Conservation (phyloP, 1,140 invertebrate species). For the Drosophila erecta region DNA sequence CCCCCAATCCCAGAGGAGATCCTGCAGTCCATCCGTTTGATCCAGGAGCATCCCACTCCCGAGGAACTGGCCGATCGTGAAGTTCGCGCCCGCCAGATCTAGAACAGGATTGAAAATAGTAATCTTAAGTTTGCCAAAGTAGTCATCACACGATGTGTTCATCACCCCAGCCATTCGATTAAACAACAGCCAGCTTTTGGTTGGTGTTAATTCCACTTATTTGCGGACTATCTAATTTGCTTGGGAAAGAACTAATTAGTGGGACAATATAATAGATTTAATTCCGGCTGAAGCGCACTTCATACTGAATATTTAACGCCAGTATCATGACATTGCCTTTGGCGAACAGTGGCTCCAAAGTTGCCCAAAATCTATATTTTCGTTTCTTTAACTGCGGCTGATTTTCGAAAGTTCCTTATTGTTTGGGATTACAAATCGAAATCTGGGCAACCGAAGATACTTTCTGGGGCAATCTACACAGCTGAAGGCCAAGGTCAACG, state of each 20-base stretch:
- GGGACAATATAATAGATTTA: slow-evolving; percentile 23
- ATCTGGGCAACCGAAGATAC: slow-evolving; percentile 4
- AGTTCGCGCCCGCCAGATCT: slow-evolving; percentile 64
- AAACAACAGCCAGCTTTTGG: slow-evolving; percentile 34
- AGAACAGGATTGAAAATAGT: slow-evolving; percentile 5
- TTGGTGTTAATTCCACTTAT: slow-evolving; percentile 57
- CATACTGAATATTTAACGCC: slow-evolving; percentile 39
- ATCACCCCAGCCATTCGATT: slow-evolving; percentile 34
- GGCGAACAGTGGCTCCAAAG: slow-evolving; percentile 13
- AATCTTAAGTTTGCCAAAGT: slow-evolving; percentile 39
- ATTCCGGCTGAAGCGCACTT: slow-evolving; percentile 8
- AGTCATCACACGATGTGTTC: slow-evolving; percentile 9
- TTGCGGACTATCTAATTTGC: slow-evolving; percentile 48
- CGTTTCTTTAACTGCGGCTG: neutral
- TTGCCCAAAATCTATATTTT: slow-evolving; percentile 11
- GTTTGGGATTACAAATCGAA: neutral
- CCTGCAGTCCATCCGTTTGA: slow-evolving; percentile 42
- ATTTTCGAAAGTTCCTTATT: slow-evolving; percentile 8
- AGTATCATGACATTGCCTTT: neutral
- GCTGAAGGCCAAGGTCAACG: slow-evolving; percentile 19
- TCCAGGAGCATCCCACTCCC: slow-evolving; percentile 63
- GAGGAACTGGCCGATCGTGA: slow-evolving; percentile 70
- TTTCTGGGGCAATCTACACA: slow-evolving; percentile 8
- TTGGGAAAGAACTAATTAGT: slow-evolving; percentile 56
- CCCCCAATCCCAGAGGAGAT: slow-evolving; percentile 86